phyloP scores from a whole-genome alignment of 2,797 vertebrate species.

The Anableps anableps region DNA sequence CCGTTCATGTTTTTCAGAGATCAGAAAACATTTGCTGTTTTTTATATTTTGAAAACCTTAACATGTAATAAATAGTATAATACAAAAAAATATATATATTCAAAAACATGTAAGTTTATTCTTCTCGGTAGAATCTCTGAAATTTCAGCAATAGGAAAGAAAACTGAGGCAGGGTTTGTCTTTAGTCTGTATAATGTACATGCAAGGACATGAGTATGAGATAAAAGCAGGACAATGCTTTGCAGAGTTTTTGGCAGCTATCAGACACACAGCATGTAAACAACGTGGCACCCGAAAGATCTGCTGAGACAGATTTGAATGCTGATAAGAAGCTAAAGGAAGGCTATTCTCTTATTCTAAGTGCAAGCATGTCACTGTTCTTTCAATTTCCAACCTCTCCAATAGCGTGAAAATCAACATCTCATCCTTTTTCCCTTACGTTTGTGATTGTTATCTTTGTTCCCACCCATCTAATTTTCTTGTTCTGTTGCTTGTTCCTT shows the following conservation, averaged over 20 bases:
- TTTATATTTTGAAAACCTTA: background rate
- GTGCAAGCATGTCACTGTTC: slow-evolving; percentile 29
- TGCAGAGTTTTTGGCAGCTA: slow-evolving; percentile 36
- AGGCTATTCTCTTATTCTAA: background rate
- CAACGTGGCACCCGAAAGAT: slow-evolving; percentile 47
- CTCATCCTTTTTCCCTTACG: slow-evolving; percentile 31
- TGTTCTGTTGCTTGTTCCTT: slow-evolving; percentile 35
- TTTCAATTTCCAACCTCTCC: slow-evolving; percentile 22
- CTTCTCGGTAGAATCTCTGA: background rate
- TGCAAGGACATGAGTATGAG: slow-evolving; percentile 14
- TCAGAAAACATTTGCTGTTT: background rate
- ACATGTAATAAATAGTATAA: background rate
- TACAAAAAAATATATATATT: background rate
- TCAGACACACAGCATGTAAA: slow-evolving; percentile 44
- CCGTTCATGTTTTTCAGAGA: background rate
- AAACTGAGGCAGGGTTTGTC: background rate
- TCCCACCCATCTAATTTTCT: slow-evolving; percentile 29
- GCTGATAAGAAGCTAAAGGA: slow-evolving; percentile 34
- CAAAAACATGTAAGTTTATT: background rate
- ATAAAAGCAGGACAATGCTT: slow-evolving; percentile 13
- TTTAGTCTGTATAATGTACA: slow-evolving; percentile 6
- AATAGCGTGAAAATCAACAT: slow-evolving; percentile 28
- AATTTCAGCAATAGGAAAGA: background rate
- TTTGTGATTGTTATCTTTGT: slow-evolving; percentile 33
- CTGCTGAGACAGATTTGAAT: slow-evolving; percentile 60